These are phyloP conservation scores for Hoplodrina blanda DNA, from an alignment of 2,888 invertebrate genomes.

Conservation along the genomic window DNA sequence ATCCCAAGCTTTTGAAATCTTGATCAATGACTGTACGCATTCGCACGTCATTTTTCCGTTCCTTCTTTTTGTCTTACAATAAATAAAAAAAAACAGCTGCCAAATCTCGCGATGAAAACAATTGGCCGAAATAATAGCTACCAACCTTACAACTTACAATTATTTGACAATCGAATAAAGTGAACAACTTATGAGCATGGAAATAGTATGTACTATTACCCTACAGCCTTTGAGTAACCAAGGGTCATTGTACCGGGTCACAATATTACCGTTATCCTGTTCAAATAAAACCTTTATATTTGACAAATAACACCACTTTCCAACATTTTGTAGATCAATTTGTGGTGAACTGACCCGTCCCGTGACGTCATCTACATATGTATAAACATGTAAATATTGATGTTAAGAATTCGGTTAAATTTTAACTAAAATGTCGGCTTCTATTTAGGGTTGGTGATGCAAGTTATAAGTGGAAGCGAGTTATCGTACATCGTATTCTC, in stretches of 20 bases:
- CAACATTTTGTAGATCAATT: constrained; percentile 14
- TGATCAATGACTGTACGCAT: no score
- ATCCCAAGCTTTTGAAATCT: no score
- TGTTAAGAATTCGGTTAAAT: constrained; percentile 79
- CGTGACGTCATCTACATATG: constrained; percentile 61
- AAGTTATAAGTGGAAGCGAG: constrained; percentile 19
- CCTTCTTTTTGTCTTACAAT: no score
- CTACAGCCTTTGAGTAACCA: not conserved
- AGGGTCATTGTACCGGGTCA: constrained; percentile 23
- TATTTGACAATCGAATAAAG: constrained; percentile 34
- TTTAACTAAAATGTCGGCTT: constrained; percentile 73
- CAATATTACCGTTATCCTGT: constrained; percentile 49
- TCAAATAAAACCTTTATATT: constrained; percentile 44
- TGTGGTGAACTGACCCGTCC: constrained; percentile 19
- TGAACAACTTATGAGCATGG: constrained; percentile 14
- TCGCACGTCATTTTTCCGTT: no score
- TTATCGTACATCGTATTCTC: not conserved
- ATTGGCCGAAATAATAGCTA: not conserved
- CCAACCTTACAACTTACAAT: constrained; percentile 7
- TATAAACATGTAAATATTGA: constrained; percentile 84
- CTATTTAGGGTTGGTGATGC: constrained; percentile 49
- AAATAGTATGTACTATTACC: not conserved
- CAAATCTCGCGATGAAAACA: not conserved
- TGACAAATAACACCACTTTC: constrained; percentile 51
- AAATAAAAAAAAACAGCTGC: not conserved